These are phyloP conservation scores for Gryon sp. DNA, from an alignment of 1,140 invertebrate species.

Conservation along the genomic window DNA sequence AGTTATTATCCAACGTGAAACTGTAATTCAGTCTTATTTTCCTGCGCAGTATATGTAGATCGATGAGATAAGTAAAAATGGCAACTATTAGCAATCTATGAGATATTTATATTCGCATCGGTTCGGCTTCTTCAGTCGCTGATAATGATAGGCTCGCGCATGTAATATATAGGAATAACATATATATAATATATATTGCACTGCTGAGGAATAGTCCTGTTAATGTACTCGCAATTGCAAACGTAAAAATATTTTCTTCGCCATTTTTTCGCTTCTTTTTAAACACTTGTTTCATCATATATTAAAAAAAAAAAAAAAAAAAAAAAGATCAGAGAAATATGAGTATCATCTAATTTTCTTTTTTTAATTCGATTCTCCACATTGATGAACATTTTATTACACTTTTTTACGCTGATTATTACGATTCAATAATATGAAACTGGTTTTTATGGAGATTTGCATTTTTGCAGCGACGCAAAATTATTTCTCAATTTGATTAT, in stretches of 20 bases:
- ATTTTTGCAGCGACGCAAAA: no score
- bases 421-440: no score
- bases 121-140: conserved; percentile 42
- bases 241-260: background rate
- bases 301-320: no score
- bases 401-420: no score
- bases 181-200: conserved; percentile 50
- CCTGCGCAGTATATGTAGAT: conserved; percentile 52
- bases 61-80: conserved; percentile 49
- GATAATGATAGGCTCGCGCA: conserved; percentile 54
- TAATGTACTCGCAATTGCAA: conserved; percentile 64
- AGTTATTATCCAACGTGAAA: conserved; percentile 33
- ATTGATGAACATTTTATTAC: no score
- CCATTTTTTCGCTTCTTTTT: no score
- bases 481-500: no score
- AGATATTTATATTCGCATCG: conserved; percentile 57
- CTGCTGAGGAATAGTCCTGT: conserved; percentile 56
- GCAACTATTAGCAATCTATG: conserved; percentile 54
- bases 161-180: conserved; percentile 35
- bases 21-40: conserved; percentile 49
- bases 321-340: no score
- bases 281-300: no score
- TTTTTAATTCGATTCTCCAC: no score
- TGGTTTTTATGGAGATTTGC: no score
- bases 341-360: no score